Conservation (phyloP, 2,888 invertebrate species). For the Choristoneura rosaceana region DNA sequence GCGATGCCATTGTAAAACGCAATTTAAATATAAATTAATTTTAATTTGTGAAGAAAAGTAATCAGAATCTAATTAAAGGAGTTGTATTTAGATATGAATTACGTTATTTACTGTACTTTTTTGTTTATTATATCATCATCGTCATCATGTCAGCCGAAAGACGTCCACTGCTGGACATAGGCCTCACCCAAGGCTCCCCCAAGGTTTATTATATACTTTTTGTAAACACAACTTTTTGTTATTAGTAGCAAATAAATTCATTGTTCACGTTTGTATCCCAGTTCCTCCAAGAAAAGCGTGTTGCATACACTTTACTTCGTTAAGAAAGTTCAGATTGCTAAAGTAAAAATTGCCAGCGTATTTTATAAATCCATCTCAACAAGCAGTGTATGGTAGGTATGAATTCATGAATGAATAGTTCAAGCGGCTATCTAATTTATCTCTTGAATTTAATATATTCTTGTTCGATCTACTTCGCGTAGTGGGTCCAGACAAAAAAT, state of each 20-base stretch:
- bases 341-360: background rate
- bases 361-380: background rate
- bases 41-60: background rate
- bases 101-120: background rate
- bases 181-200: too few species aligned
- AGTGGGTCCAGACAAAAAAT: conserved; percentile 37
- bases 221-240: background rate
- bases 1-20: background rate
- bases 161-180: too few species aligned
- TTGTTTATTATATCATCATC: background rate
- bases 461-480: conserved; percentile 34
- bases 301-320: too few species aligned
- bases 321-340: background rate
- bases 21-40: background rate
- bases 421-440: conserved; percentile 18
- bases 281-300: background rate
- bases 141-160: background rate
- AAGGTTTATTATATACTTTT: too few species aligned
- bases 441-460: conserved; percentile 39
- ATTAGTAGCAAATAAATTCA: background rate
- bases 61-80: background rate
- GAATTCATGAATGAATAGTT: conserved; percentile 1
- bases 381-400: background rate
- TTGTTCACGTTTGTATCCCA: background rate
- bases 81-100: background rate